Base-by-base conservation (phyloP, 2,113 vertebrate species). In the Eidolon helvum region DNA sequence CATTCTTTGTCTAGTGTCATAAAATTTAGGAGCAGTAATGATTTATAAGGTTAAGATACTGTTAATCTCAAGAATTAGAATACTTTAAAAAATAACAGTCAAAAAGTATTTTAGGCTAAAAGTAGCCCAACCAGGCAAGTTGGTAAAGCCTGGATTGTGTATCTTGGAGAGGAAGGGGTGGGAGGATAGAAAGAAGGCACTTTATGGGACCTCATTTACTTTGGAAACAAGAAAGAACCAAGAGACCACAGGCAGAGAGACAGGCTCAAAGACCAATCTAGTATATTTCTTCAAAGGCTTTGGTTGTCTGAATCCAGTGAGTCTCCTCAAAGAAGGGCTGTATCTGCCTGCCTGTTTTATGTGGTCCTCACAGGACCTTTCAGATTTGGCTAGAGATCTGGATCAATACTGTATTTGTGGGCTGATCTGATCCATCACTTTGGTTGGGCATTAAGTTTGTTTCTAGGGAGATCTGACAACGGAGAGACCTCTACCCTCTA, bases 61-160 rank as follows among this genome's bases (percentile, higher is more conserved):
- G 94, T 88, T 90, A 96, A 82, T 85, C 33, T 35, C 6, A 55
- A 14, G 82, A 63, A 72, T 82, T 65, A 92, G 35, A 91, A 68
- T 55, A 28, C 50, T 72, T 85, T 16, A 50, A 53, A 92, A 66
- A 72, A 61, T 78, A 87, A 12, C 21, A 38, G 9, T 9, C 2
- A 4, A 11, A 87, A 77, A 72, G 7, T 45, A 89, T 87, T 84
- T 90, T 72, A 68, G 40, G 33, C 80, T 14, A 38, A 93, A 90
- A 65, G 40, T 50, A 65, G 38, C 50, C 30, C 5, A 24, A 50
- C 14, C 10, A 38, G 74, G 22, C 68, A 74, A 45, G 38, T 65
- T 93, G 48, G 61, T 86, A 82, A 93, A 77, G 28, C 30, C n/a
- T 80, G 15, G 22, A 40, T 24, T 11, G 50, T 43, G 0, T 69